Percentiles rank a stretch among this genome's conserved stretches.
These are phyloP conservation scores for Lepus townsendii DNA, from an alignment of 2,797 vertebrate genomes.

Conservation along the genomic window DNA sequence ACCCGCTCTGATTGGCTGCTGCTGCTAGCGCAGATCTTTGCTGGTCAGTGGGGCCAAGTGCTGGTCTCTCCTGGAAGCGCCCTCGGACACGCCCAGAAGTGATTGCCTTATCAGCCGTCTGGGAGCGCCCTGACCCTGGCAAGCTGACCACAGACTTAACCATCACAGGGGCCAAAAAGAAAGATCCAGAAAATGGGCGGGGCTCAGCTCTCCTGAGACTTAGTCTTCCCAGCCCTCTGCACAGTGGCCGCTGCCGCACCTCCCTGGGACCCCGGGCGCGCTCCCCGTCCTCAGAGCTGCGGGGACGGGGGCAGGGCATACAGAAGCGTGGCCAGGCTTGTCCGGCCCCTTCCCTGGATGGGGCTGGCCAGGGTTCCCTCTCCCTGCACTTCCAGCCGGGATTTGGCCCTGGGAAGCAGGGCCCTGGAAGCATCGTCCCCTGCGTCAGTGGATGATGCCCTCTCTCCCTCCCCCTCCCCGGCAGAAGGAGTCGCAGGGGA, in stretches of 20 bases:
- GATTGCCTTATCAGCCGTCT: background rate
- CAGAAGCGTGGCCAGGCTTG: too few relatives aligned
- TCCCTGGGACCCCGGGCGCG: too few relatives aligned
- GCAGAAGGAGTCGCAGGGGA: fast-evolving
- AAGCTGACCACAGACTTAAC: background rate
- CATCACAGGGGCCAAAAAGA: background rate
- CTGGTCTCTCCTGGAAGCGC: background rate
- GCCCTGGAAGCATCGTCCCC: too few relatives aligned
- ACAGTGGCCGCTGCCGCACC: too few relatives aligned
- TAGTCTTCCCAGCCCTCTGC: too few relatives aligned
- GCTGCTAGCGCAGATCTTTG: too few relatives aligned
- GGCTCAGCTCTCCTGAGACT: too few relatives aligned
- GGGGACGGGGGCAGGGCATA: too few relatives aligned
- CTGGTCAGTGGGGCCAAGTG: background rate
- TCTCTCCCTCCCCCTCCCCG: background rate
- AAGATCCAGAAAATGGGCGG: background rate
- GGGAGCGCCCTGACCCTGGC: background rate
- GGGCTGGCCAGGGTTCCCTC: background rate
- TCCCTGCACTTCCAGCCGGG: fast-evolving
- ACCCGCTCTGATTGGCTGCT: too few relatives aligned
- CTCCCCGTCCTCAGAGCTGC: too few relatives aligned
- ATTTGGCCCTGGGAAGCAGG: background rate
- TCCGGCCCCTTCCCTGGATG: too few relatives aligned
- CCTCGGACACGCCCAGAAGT: background rate
- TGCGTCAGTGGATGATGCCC: background rate